A percentile compares a stretch with the other conserved stretches of the same genome.
Conservation (phyloP, 1,140 invertebrate genomes). For the Drosophila varians region DNA sequence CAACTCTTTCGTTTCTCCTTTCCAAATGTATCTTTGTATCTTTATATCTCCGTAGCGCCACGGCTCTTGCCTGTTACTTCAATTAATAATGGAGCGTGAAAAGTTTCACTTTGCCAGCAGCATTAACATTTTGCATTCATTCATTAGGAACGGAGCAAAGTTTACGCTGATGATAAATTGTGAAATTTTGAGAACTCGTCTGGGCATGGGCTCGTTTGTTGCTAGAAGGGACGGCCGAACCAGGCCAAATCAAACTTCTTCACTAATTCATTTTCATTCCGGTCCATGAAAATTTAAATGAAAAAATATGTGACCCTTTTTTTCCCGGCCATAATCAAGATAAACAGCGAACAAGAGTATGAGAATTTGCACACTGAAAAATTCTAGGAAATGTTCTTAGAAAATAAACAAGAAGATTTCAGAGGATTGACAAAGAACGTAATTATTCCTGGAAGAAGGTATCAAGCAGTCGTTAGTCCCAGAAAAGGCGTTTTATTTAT, state of each 20-base stretch:
- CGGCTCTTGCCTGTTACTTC: slow-evolving; percentile 50
- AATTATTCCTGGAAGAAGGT: slow-evolving; percentile 2
- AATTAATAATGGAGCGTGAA: slow-evolving; percentile 69
- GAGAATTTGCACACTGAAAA: neutral
- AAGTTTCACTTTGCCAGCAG: slow-evolving; percentile 62
- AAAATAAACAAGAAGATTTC: too few relatives aligned
- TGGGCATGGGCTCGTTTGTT: slow-evolving; percentile 7
- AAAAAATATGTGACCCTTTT: slow-evolving; percentile 48
- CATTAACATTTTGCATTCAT: slow-evolving; percentile 79
- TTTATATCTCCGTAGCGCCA: slow-evolving; percentile 16
- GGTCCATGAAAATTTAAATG: slow-evolving; percentile 24
- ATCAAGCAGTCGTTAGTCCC: slow-evolving; percentile 13
- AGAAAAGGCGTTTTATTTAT: slow-evolving; percentile 21
- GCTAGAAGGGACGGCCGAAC: neutral
- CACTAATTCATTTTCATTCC: slow-evolving; percentile 54
- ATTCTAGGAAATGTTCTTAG: neutral
- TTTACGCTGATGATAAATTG: slow-evolving; percentile 73
- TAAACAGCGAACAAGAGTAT: slow-evolving; percentile 32
- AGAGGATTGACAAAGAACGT: too few relatives aligned
- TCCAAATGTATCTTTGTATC: slow-evolving; percentile 25
- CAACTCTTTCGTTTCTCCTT: slow-evolving; percentile 4
- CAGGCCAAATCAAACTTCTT: slow-evolving; percentile 64
- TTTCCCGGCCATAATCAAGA: slow-evolving; percentile 49
- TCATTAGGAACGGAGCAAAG: slow-evolving; percentile 64
- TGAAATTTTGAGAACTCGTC: slow-evolving; percentile 59